Conservation (phyloP, 2,113 vertebrate genomes). For the Strix uralensis region DNA sequence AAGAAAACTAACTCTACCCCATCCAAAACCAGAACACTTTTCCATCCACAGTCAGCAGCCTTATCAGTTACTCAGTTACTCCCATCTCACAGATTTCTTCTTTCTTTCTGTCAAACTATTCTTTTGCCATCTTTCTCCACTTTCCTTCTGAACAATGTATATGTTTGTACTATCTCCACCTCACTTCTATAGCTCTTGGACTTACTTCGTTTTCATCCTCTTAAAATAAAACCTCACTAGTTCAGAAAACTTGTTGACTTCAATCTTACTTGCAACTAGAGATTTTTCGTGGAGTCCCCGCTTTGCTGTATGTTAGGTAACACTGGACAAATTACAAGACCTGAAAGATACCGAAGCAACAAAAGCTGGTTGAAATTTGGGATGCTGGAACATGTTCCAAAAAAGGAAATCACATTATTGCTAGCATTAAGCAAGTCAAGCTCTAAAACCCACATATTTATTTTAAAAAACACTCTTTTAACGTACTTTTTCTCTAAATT, state of each 20-base stretch:
- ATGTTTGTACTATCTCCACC: neutral
- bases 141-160: neutral
- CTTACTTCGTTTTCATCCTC: neutral
- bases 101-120: neutral
- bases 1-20: too few species aligned
- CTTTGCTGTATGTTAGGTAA: neutral
- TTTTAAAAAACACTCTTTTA: neutral
- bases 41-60: neutral
- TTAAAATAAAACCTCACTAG: neutral
- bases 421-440: neutral
- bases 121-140: neutral
- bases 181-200: neutral
- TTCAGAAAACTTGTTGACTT: neutral
- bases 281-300: neutral
- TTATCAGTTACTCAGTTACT: neutral
- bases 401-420: neutral
- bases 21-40: neutral
- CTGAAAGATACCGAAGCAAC: neutral
- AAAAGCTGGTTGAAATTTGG: neutral
- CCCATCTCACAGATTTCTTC: neutral
- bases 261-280: neutral
- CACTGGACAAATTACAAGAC: neutral
- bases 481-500: neutral
- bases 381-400: neutral
- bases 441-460: neutral